Evolutionary conservation across 2,888 invertebrate genomes (phyloP).

Genomic region (Alviniconcha strummeri): DNA sequence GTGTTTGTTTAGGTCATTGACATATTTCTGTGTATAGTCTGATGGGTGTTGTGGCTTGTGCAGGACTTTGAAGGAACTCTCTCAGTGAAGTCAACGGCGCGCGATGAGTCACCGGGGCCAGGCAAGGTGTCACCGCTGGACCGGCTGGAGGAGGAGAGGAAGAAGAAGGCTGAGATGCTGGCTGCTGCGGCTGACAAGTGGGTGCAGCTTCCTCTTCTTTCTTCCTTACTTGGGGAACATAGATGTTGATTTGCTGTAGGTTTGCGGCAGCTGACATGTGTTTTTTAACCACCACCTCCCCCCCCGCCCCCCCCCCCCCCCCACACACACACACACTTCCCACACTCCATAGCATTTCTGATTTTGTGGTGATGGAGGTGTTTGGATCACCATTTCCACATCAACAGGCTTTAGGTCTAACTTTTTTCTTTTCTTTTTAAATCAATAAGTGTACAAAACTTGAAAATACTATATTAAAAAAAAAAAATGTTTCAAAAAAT

Average conservation of each 20-base stretch:
- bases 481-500: too few relatives aligned
- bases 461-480: too few relatives aligned
- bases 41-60: not conserved
- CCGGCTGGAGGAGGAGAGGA: conserved; percentile 53
- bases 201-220: conserved; percentile 3
- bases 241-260: not conserved
- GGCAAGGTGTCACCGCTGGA: conserved; percentile 57
- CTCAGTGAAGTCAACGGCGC: conserved; percentile 64
- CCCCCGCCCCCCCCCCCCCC: too few relatives aligned
- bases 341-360: too few relatives aligned
- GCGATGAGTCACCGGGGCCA: conserved; percentile 55
- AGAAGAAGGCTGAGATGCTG: conserved; percentile 57
- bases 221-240: not conserved
- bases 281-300: not conserved
- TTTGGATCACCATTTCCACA: too few relatives aligned
- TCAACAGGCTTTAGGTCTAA: too few relatives aligned
- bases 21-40: too few relatives aligned
- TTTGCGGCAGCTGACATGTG: conserved; percentile 64
- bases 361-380: too few relatives aligned
- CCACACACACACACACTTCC: too few relatives aligned
- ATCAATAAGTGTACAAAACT: too few relatives aligned
- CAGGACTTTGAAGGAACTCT: conserved; percentile 66
- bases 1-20: too few relatives aligned
- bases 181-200: conserved; percentile 65
- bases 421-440: too few relatives aligned